Evolutionary conservation across 2,113 vertebrate genomes (phyloP).

Genomic region (Cottus gobio): DNA sequence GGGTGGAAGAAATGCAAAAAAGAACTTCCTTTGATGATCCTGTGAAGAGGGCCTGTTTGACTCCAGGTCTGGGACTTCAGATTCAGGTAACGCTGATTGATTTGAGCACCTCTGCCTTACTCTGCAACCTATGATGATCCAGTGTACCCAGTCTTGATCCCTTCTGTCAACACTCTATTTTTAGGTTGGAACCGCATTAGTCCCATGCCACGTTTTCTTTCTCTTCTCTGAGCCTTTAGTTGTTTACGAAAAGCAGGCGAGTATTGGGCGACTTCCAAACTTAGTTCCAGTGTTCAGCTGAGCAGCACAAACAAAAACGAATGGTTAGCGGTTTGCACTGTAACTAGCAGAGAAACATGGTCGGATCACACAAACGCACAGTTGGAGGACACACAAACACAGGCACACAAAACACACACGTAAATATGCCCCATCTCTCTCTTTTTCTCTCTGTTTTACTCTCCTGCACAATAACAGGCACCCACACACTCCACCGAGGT

Average conservation of each 20-base stretch:
- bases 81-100: conserved; percentile 17
- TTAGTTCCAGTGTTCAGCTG: conserved; percentile 56
- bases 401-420: not conserved
- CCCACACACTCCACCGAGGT: not conserved
- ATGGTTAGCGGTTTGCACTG: conserved; percentile 61
- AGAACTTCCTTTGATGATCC: conserved; percentile 31
- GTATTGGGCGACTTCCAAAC: conserved; percentile 61
- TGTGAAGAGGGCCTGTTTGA: conserved; percentile 22
- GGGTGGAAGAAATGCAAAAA: conserved; percentile 12
- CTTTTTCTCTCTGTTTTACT: not conserved
- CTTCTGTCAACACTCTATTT: conserved; percentile 27
- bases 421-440: not conserved
- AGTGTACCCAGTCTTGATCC: conserved; percentile 9
- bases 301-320: conserved; percentile 71
- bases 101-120: conserved; percentile 25
- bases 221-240: conserved; percentile 54
- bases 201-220: conserved; percentile 52
- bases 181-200: conserved; percentile 42
- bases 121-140: not conserved
- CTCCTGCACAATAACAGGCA: not conserved
- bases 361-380: conserved; percentile 12
- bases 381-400: conserved; percentile 25
- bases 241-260: conserved; percentile 66
- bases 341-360: conserved; percentile 44
- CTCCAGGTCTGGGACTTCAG: not conserved